phyloP scores from a whole-genome alignment of 2,113 vertebrate genomes.

The Chamaea fasciata region DNA sequence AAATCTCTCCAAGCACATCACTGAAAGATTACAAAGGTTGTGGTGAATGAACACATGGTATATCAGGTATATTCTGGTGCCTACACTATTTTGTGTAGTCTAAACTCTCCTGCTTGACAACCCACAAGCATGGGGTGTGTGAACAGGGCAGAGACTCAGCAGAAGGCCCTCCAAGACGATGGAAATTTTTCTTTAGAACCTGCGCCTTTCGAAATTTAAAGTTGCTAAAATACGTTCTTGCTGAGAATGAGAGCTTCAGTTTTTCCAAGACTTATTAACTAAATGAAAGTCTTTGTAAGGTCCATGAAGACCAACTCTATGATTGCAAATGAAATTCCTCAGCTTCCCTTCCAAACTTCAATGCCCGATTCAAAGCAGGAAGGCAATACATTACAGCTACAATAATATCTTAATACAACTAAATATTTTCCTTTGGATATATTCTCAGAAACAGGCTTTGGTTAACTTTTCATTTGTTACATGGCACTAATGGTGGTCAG shows the following conservation, averaged over 20 bases:
- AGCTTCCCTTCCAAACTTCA: not conserved
- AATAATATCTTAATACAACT: not conserved
- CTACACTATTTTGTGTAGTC: not conserved
- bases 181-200: not conserved
- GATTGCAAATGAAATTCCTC: not conserved
- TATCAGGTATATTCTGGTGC: not conserved
- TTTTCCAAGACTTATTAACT: not conserved
- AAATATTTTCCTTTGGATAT: not conserved
- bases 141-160: not conserved
- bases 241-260: not conserved
- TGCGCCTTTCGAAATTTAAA: not conserved
- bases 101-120: not conserved
- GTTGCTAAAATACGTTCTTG: not conserved
- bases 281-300: not conserved
- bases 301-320: not conserved
- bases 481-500: not conserved
- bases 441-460: not conserved
- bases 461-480: not conserved
- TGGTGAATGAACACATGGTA: not conserved
- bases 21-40: not conserved
- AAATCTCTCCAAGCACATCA: not conserved
- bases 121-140: accelerated
- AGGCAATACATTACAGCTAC: not conserved
- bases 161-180: not conserved
- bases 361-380: not conserved